These are phyloP conservation scores for Lipophrys pholis DNA, from an alignment of 2,113 vertebrate genomes.

Conservation along the genomic window DNA sequence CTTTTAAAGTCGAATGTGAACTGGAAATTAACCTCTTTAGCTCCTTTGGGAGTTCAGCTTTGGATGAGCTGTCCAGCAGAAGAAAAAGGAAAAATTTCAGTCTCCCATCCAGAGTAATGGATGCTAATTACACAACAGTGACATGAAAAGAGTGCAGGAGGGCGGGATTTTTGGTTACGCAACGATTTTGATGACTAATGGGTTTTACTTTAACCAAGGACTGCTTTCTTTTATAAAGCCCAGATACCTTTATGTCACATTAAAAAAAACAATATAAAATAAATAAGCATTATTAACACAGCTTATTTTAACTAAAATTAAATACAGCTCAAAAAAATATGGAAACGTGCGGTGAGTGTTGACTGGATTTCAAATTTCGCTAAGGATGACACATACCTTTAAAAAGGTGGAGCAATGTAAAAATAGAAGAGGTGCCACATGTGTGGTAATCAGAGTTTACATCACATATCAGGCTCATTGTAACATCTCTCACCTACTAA, in stretches of 20 bases:
- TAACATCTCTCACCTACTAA: slow-evolving; percentile 51
- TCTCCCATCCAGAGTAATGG: neutral
- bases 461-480: slow-evolving; percentile 29
- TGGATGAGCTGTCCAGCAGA: neutral
- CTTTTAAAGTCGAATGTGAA: slow-evolving; percentile 37
- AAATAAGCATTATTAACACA: too few relatives aligned
- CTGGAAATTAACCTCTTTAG: slow-evolving; percentile 50
- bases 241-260: too few relatives aligned
- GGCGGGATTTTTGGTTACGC: neutral
- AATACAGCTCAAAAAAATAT: too few relatives aligned
- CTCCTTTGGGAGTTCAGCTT: slow-evolving; percentile 17
- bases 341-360: too few relatives aligned
- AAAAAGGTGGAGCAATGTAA: neutral
- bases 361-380: too few relatives aligned
- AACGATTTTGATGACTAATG: neutral
- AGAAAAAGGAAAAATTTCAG: neutral
- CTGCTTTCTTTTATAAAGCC: too few relatives aligned
- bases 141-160: neutral
- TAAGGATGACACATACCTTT: too few relatives aligned
- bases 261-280: too few relatives aligned
- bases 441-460: neutral
- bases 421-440: neutral
- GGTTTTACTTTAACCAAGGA: neutral
- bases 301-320: too few relatives aligned
- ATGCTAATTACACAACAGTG: neutral